phyloP scores from a whole-genome alignment of 2,113 vertebrate species.

The Aepyceros melampus region DNA sequence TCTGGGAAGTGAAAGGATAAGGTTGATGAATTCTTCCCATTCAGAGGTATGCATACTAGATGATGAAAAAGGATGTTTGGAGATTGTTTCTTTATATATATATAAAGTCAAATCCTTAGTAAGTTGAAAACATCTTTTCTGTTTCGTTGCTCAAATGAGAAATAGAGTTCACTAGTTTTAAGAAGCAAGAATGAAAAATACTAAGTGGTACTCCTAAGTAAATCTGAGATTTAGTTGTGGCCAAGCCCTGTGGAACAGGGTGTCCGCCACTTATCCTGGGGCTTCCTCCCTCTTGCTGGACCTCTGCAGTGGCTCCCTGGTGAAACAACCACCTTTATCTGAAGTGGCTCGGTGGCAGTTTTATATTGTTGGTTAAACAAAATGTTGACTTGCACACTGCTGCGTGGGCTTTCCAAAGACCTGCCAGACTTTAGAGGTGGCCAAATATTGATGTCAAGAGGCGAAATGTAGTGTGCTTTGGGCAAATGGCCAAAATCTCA shows the following conservation, averaged over 20 bases:
- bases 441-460: background rate
- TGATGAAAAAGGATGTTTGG: background rate
- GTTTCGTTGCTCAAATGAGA: background rate
- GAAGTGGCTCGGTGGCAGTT: background rate
- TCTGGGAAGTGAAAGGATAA: background rate
- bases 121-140: background rate
- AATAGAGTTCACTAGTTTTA: background rate
- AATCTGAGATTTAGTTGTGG: background rate
- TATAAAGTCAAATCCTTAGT: background rate
- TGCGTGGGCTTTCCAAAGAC: background rate
- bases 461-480: background rate
- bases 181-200: background rate
- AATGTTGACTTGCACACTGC: background rate
- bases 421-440: background rate
- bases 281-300: background rate
- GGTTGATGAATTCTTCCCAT: background rate
- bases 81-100: background rate
- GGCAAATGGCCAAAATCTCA: too few relatives aligned
- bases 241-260: background rate
- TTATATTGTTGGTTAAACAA: background rate
- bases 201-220: background rate
- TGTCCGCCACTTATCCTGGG: accelerated
- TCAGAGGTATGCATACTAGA: background rate
- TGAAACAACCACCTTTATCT: background rate
- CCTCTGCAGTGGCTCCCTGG: too few relatives aligned